Evolutionary conservation across 2,888 invertebrate species (phyloP).

Genomic region (Drosophila borborema): DNA sequence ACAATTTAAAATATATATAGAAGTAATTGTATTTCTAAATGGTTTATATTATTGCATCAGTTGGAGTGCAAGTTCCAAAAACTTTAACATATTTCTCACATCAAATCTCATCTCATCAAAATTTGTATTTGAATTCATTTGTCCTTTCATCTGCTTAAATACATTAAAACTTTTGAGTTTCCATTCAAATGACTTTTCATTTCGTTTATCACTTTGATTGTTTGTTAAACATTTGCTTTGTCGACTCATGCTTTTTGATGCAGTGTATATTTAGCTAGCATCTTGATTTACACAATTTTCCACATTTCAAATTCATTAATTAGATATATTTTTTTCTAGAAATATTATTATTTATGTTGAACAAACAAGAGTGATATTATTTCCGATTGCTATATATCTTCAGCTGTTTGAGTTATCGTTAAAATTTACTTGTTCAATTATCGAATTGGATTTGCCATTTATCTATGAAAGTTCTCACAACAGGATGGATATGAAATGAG

Average conservation of each 20-base stretch:
- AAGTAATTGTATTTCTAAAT: background rate
- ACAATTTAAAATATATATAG: background rate
- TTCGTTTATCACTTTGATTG: background rate
- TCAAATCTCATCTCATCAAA: background rate
- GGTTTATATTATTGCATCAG: background rate
- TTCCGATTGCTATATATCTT: background rate
- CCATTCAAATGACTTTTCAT: background rate
- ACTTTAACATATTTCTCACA: background rate
- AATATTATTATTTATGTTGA: background rate
- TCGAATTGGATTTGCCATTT: background rate
- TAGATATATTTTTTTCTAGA: background rate
- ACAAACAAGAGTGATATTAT: background rate
- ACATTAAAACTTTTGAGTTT: background rate
- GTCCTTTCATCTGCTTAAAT: background rate
- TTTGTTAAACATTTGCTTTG: background rate
- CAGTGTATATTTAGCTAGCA: background rate
- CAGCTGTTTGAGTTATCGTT: background rate
- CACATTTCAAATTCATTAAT: background rate
- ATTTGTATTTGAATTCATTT: background rate
- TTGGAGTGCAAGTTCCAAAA: background rate
- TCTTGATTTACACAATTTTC: background rate
- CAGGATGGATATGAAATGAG: too few relatives aligned
- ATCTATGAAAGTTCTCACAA: too few relatives aligned
- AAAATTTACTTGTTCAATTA: background rate
- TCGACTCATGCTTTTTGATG: background rate